Conservation (phyloP, 2,113 vertebrate species). For the Eulacestoma nigropectus region DNA sequence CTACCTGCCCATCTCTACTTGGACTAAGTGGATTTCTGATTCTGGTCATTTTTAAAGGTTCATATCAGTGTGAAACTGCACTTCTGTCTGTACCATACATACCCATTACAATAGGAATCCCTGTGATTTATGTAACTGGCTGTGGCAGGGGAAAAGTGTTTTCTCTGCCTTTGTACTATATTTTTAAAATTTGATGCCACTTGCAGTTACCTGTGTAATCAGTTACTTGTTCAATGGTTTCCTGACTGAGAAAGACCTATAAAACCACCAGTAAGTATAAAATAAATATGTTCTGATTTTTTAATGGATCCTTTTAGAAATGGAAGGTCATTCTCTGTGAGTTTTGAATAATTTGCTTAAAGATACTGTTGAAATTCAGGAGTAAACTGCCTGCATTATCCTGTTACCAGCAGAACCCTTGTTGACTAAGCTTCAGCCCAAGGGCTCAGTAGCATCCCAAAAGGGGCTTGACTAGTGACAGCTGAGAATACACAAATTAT, state of each 20-base stretch:
- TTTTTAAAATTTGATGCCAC: neutral
- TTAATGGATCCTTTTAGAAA: neutral
- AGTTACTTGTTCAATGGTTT: neutral
- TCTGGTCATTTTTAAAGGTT: neutral
- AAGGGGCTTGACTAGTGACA: neutral
- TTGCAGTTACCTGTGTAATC: neutral
- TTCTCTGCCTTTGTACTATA: neutral
- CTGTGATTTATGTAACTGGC: neutral
- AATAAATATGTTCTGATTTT: neutral
- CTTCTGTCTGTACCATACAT: neutral
- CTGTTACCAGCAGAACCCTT: neutral
- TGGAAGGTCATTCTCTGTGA: neutral
- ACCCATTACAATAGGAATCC: neutral
- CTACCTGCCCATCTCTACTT: neutral
- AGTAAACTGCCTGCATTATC: neutral
- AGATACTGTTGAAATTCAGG: neutral
- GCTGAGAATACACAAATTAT: neutral
- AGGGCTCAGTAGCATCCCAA: neutral
- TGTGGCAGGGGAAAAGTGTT: neutral
- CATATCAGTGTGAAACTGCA: neutral
- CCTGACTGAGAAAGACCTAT: neutral
- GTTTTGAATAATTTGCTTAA: neutral
- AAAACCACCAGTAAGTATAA: neutral
- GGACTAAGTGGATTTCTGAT: neutral
- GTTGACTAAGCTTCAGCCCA: neutral